phyloP scores from a whole-genome alignment of 2,888 invertebrate species.

The Acanthopleura granulata region DNA sequence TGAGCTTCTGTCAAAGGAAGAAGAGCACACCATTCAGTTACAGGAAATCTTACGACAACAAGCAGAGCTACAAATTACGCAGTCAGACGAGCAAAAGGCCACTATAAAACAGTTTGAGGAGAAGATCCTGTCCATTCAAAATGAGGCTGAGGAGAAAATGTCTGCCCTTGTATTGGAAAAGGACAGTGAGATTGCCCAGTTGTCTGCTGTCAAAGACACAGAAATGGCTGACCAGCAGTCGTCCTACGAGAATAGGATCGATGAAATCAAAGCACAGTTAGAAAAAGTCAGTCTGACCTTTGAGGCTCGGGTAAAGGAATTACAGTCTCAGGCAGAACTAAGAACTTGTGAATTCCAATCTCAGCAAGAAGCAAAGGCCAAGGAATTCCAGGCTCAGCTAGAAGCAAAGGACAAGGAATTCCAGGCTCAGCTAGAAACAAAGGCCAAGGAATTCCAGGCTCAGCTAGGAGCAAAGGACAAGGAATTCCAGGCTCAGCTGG shows the following conservation, averaged over 20 bases:
- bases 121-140: neutral
- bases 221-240: neutral
- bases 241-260: neutral
- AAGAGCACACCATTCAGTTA: neutral
- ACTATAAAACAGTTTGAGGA: neutral
- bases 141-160: conserved; percentile 3
- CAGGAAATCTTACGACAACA: conserved; percentile 7
- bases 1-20: neutral
- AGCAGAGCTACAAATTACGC: neutral
- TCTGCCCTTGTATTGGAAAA: neutral
- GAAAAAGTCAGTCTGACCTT: neutral
- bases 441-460: no score
- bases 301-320: neutral
- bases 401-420: neutral
- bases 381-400: neutral
- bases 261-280: neutral
- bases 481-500: no score
- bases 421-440: neutral
- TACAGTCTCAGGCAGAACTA: neutral
- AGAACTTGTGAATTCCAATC: neutral
- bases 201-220: neutral
- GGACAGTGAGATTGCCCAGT: neutral
- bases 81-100: neutral
- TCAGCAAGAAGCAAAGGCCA: neutral
- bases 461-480: no score